Evolutionary conservation across 2,113 vertebrate genomes (phyloP).

Genomic region (Coreoperca whiteheadi): DNA sequence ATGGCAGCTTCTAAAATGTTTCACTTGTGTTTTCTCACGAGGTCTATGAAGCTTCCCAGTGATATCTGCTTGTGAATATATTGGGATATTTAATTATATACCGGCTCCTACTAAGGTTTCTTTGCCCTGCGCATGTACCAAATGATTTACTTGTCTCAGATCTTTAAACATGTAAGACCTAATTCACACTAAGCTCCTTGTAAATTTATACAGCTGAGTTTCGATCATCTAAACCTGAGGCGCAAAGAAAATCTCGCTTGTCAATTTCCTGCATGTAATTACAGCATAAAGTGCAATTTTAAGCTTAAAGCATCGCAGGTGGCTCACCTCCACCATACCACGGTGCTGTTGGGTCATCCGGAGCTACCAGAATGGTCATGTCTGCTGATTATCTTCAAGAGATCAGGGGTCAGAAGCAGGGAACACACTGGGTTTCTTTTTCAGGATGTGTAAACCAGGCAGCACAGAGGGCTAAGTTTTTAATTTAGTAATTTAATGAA

Average conservation of each 20-base stretch:
- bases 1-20: neutral
- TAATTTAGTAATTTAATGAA: no score
- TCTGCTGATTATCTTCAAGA: neutral
- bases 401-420: conserved; percentile 5
- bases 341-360: neutral
- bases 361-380: neutral
- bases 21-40: neutral
- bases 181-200: neutral
- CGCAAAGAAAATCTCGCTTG: neutral
- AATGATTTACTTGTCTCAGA: neutral
- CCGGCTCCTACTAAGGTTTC: neutral
- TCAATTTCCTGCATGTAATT: neutral
- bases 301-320: conserved; percentile 1
- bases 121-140: neutral
- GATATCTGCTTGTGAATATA: neutral
- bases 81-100: neutral
- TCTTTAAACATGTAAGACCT: neutral
- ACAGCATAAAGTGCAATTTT: neutral
- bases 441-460: no score
- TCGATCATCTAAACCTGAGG: neutral
- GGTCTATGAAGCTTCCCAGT: neutral
- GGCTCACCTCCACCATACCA: neutral
- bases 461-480: neutral
- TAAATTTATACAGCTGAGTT: neutral
- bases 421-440: neutral